These are phyloP conservation scores for Aleiodes leptofemur DNA, from an alignment of 2,888 invertebrate species.

Conservation along the genomic window DNA sequence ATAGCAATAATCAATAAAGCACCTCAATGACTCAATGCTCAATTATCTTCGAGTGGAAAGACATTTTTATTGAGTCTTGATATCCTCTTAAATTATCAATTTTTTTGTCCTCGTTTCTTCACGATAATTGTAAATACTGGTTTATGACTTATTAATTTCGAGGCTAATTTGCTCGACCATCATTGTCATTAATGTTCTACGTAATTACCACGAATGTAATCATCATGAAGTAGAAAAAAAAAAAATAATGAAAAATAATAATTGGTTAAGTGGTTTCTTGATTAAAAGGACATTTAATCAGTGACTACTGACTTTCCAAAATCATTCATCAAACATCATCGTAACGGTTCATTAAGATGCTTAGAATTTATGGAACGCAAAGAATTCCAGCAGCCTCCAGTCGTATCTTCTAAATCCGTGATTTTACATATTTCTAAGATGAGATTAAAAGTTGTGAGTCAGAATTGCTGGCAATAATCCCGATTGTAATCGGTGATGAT, in stretches of 20 bases:
- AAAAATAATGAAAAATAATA: not conserved
- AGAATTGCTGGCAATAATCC: not conserved
- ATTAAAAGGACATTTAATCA: constrained; percentile 16
- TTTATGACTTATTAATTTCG: constrained; percentile 29
- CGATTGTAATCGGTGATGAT: constrained; percentile 24
- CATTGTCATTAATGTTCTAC: not conserved
- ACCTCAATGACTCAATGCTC: no score
- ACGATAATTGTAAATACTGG: not conserved
- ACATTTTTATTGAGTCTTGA: not conserved
- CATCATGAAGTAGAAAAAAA: not conserved
- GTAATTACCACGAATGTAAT: constrained; percentile 5
- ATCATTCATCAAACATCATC: not conserved
- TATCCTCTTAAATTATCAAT: not conserved
- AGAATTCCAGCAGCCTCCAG: no score
- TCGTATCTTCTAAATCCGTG: not conserved
- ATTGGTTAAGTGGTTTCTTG: not conserved
- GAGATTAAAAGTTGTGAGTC: constrained; percentile 10
- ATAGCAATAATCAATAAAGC: no score
- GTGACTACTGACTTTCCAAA: constrained; percentile 5
- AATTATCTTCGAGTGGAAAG: no score
- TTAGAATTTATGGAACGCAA: not conserved
- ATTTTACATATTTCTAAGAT: not conserved
- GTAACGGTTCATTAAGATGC: constrained; percentile 23
- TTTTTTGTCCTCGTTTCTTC: not conserved
- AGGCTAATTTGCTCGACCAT: constrained; percentile 13